Evolutionary conservation across 2,113 vertebrate genomes (phyloP), one percentile per base, ranked within the genome.

Genomic region (Sorex fumeus): DNA sequence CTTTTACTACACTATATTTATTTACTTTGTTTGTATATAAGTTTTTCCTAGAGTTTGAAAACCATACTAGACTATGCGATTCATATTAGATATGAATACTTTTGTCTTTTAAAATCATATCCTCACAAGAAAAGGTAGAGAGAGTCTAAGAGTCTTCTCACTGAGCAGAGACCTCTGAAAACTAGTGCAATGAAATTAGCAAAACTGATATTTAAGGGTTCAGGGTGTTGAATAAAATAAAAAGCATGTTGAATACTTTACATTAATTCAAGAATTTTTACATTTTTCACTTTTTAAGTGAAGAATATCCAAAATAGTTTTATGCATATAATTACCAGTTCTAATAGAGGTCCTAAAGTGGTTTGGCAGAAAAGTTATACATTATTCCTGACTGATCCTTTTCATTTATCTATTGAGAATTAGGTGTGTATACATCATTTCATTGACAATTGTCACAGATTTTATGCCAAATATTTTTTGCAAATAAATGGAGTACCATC

Each of bases 271-370:
- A 83, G 15, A 64, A 19, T 62, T 90, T 6, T 76, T n/a, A 32
- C 80, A 53, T 34, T 87, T 88, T 95, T 78, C 25, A 78, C 15
- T 76, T 95, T 84, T 77, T 80, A 79, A 78, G 66, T 81, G 18
- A 78, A 94, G 25, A 83, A 34, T 69, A 64, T 83, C 13, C 57
- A 87, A 71, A 40, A 32, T n/a, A 19, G 50, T 76, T 92, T 93
- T 25, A 8, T 19, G 45, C 84, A 88, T 13, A 50, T 82, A 2
- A 85, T 78, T 36, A 53, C 32, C 82, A 23, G 4, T 0, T 62
- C 53, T 69, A 83, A 47, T 90, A 70, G 47, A 19, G 19, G 53
- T 90, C 23, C 2, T 80, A 4, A 53, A 40, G 23, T 91, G 9
- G 34, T 43, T 94, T 75, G 53, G 4, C 27, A 30, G n/a, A 34